phyloP scores from a whole-genome alignment of 2,888 invertebrate genomes.

The Macrophya alboannulata region DNA sequence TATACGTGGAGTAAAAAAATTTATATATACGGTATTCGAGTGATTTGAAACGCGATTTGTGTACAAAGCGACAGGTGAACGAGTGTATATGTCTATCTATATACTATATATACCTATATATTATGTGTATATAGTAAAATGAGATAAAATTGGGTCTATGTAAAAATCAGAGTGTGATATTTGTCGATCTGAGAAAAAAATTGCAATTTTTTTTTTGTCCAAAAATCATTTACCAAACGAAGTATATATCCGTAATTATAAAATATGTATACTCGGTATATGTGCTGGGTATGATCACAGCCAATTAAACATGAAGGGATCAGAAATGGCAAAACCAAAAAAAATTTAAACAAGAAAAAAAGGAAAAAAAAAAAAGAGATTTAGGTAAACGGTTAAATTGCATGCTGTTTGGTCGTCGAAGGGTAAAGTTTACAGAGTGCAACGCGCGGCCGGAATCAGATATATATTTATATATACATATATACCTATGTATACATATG shows the following conservation, averaged over 20 bases:
- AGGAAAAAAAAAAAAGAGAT: not conserved
- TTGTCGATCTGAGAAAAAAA: not conserved
- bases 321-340: not conserved
- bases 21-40: too few relatives aligned
- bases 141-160: not conserved
- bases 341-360: not conserved
- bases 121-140: not conserved
- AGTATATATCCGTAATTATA: not conserved
- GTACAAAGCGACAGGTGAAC: too few relatives aligned
- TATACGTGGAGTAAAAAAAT: too few relatives aligned
- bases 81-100: too few relatives aligned
- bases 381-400: not conserved
- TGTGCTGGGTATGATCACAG: not conserved
- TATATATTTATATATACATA: not conserved
- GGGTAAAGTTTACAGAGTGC: constrained; percentile 3
- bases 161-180: not conserved
- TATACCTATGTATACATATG: not conserved
- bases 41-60: too few relatives aligned
- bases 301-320: not conserved
- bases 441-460: not conserved
- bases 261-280: not conserved
- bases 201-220: not conserved
- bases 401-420: not conserved
- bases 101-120: too few relatives aligned
- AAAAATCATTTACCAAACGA: not conserved